Conservation (phyloP, 2,888 invertebrate genomes). For the Temnothorax rugatulus region DNA sequence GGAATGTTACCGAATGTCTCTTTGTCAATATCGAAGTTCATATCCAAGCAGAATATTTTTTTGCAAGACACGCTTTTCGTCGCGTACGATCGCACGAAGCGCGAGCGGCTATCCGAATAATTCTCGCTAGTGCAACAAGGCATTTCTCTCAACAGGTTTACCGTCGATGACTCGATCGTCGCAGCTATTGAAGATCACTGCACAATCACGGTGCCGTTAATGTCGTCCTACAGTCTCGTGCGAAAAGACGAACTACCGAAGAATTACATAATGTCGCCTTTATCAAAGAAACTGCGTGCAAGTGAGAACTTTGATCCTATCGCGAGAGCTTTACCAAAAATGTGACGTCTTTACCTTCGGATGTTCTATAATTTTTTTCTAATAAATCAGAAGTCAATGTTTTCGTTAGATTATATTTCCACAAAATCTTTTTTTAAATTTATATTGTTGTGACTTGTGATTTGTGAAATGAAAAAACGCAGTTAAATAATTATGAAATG, state of each 20-base stretch:
- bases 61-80: not conserved
- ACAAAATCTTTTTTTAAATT: not conserved
- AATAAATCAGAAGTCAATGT: not conserved
- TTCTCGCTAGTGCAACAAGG: not conserved
- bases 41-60: not conserved
- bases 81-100: not conserved
- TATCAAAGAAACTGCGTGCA: slow-evolving; percentile 63
- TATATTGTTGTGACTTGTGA: not conserved
- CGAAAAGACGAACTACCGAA: slow-evolving; percentile 84
- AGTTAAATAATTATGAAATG: slow-evolving; percentile 15
- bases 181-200: slow-evolving; percentile 86
- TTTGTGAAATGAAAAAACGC: not conserved
- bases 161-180: slow-evolving; percentile 85
- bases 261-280: slow-evolving; percentile 85
- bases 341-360: not conserved
- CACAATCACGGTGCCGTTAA: slow-evolving; percentile 85
- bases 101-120: not conserved
- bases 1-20: not conserved
- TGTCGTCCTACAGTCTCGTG: slow-evolving; percentile 83
- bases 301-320: slow-evolving; percentile 59
- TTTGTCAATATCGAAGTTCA: not conserved
- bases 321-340: not conserved
- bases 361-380: not conserved
- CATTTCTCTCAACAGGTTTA: slow-evolving; percentile 80
- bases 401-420: not conserved